Conservation (phyloP, 2,888 invertebrate genomes). For the Sialis fuliginosa region DNA sequence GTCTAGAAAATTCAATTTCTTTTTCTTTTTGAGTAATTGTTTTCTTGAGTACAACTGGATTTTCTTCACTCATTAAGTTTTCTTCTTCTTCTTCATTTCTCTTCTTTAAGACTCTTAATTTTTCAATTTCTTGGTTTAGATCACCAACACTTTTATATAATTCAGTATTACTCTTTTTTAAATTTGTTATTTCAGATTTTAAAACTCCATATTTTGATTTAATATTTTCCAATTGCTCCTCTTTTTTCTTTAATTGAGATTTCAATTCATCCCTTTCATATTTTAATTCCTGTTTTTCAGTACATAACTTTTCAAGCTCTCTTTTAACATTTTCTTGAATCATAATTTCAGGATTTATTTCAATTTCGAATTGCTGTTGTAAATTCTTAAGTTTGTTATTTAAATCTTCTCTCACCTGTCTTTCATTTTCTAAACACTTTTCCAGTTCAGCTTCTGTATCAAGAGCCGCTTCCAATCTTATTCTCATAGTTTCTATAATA, state of each 20-base stretch:
- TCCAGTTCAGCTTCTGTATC: slow-evolving; percentile 44
- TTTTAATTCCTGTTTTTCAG: background rate
- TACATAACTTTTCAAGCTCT: slow-evolving; percentile 4
- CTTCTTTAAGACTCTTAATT: background rate
- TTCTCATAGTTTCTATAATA: slow-evolving; percentile 44
- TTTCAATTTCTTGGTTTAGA: background rate
- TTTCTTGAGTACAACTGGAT: background rate
- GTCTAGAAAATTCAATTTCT: background rate
- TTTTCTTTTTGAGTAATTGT: background rate
- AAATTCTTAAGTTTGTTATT: slow-evolving; percentile 13
- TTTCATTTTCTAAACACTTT: slow-evolving; percentile 27
- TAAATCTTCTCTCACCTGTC: slow-evolving; percentile 13
- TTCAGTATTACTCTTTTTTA: slow-evolving; percentile 1
- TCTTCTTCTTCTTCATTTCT: background rate
- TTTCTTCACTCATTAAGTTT: background rate
- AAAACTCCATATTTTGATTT: slow-evolving; percentile 9
- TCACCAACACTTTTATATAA: slow-evolving; percentile 1
- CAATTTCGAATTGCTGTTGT: background rate
- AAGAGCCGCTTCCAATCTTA: slow-evolving; percentile 43
- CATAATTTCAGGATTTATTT: background rate
- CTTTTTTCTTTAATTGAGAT: slow-evolving; percentile 15
- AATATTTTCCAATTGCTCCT: slow-evolving; percentile 16
- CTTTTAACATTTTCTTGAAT: slow-evolving; percentile 12
- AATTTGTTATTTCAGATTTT: background rate
- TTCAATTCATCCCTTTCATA: slow-evolving; percentile 12